Evolutionary conservation across 2,113 vertebrate genomes (phyloP), one percentile per base, ranked within the genome.

Genomic region (Pteropus alecto): DNA sequence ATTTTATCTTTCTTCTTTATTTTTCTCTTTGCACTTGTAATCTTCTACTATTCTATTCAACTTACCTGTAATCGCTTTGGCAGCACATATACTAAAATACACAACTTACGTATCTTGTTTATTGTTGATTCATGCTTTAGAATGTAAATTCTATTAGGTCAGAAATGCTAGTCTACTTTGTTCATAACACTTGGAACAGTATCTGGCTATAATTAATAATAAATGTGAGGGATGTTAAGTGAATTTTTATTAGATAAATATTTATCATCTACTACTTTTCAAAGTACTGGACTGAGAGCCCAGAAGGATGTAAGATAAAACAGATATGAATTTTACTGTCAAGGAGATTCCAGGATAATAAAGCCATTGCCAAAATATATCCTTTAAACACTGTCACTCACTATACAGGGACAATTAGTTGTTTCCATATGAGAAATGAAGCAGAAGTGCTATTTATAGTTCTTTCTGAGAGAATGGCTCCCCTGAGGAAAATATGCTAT

Each of bases 181-280:
- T 74, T 95, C n/a, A 38, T 71, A 63, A 43, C 26, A 38, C 46
- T 65, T 89, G 81, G 43, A 63, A 89, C 8, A 85, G 30, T 82
- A 38, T 63, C 28, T 91, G 68, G 28, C 22, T 70, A 54, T 70
- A 71, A 54, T n/a, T 82, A 74, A 67, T 92, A 51, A 93, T 67
- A 77, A 56, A 74, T 67, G 6, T 61, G 14, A 96, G 46, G 35
- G 33, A 43, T 60, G 12, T 30, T 56, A 43, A 87, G 18, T 65
- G 38, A 67, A 71, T 81, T 86, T 95, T 95, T 58, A 86, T 93
- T 95, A 71, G 33, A 67, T 74, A 90, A 86, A 82, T 51, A 76
- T 81, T 92, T 95, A 85, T 38, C 38, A 82, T 73, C 19, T 16
- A 35, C 6, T 91, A 24, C 26, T 91, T 76, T 65, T 78, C 8